Base-by-base conservation (phyloP, 2,113 vertebrate genomes). In the Callithrix jacchus region DNA sequence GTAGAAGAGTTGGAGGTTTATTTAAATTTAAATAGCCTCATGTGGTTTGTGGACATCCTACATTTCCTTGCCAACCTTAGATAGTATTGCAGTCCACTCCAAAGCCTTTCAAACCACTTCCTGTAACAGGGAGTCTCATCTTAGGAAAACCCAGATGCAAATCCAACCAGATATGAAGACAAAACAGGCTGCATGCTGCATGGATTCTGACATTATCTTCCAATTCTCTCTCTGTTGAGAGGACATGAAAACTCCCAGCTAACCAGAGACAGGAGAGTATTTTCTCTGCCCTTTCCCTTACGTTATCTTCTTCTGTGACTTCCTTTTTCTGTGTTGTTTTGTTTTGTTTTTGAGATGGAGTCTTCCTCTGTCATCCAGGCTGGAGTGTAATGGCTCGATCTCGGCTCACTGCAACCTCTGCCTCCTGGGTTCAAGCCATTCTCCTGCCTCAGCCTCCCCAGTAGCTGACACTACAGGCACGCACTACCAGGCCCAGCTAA, bases 201-300 rank as follows among this genome's bases (percentile, higher is more conserved):
- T 5, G 23, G 45, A 47, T 7, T 18, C 83, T 13, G 27, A 37
- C 2, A 5, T 52, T 45, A 80, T 9, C 6, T 79, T 88, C 76
- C 61, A 61, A 4, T 35, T 32, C 52, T 52, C 37, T 32, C 18
- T 61, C 79, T 0, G 5, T 9, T 1, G 3, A 87, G 40, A 10
- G 40, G 56, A 70, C 68, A 10, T 3, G 8, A 52, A 0, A 7
- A 20, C 45, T 6, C 47, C 49, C 73, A 77, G 40, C 27, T 61
- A 11, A 8, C 2, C 6, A 4, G 40, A 9, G 18, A 66, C 8
- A 21, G 8, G 17, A 70, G n/a, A 5, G 2, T 23, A 9, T 0
- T 52, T 8, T 49, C 1, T 30, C 89, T 12, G 20, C 13, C 32
- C 84, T 37, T 71, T 86, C 35, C 56, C 12, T 9, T 54, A 11